A percentile compares a stretch with the other conserved stretches of the same genome.
Conservation (phyloP, 2,888 invertebrate species). For the Platerodrilus igneus region DNA sequence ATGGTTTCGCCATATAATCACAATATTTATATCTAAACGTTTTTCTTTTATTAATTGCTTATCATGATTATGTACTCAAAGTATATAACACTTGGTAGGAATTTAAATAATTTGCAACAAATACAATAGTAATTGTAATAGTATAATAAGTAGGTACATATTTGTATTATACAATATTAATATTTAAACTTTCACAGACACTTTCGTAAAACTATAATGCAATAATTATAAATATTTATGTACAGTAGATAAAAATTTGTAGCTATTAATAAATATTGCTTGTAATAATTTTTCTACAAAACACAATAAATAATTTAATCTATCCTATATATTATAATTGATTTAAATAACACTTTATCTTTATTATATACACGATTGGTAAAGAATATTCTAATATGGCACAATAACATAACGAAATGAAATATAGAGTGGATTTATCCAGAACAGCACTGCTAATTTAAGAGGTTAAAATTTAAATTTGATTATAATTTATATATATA, state of each 20-base stretch:
- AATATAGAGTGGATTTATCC: too few relatives aligned
- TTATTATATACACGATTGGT: constrained; percentile 12
- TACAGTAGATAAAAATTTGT: constrained; percentile 24
- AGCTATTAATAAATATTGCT: constrained; percentile 37
- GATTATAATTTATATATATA: too few relatives aligned
- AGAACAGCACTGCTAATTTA: too few relatives aligned
- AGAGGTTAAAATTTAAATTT: too few relatives aligned
- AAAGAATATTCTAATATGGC: constrained; percentile 20
- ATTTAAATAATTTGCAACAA: too few relatives aligned
- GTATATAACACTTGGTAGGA: too few relatives aligned
- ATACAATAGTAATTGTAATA: too few relatives aligned
- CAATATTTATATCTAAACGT: too few relatives aligned
- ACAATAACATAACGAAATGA: constrained; percentile 24
- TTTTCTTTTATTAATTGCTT: too few relatives aligned
- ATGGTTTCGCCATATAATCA: too few relatives aligned
- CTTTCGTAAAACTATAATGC: constrained; percentile 18
- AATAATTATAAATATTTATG: constrained; percentile 20
- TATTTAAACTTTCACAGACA: constrained; percentile 23
- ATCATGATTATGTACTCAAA: too few relatives aligned
- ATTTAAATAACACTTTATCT: constrained; percentile 14
- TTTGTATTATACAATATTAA: constrained; percentile 17
- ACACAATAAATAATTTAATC: constrained; percentile 33
- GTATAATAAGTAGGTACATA: too few relatives aligned
- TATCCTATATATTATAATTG: constrained; percentile 20
- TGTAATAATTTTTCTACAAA: constrained; percentile 21